Conservation (phyloP, 2,888 invertebrate genomes). For the Agrotis exclamationis region DNA sequence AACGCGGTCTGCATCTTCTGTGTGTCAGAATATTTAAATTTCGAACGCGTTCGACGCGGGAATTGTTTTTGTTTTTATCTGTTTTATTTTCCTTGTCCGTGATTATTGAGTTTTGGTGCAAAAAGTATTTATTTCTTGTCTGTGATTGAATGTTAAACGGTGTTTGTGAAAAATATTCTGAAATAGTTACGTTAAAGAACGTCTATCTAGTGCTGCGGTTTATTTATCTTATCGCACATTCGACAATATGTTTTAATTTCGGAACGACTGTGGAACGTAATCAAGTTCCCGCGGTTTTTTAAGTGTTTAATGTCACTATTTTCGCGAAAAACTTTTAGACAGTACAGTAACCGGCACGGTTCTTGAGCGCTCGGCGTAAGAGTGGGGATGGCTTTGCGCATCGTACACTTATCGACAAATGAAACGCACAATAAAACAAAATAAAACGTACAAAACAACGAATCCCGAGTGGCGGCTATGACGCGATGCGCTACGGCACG, state of each 20-base stretch:
- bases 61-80: slow-evolving; percentile 34
- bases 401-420: no score
- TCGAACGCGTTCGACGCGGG: slow-evolving; percentile 60
- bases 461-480: no score
- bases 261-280: neutral
- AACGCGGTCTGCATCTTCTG: slow-evolving; percentile 45
- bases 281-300: slow-evolving; percentile 21
- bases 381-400: no score
- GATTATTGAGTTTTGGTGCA: neutral
- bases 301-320: neutral
- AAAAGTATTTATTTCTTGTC: neutral
- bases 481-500: no score
- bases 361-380: no score
- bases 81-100: neutral
- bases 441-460: no score
- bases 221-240: slow-evolving; percentile 45
- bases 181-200: neutral
- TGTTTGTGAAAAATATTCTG: neutral
- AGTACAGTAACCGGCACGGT: no score
- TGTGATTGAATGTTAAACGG: neutral
- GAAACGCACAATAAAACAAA: no score
- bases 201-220: slow-evolving; percentile 39
- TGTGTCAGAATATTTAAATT: slow-evolving; percentile 51
- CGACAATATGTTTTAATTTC: neutral
- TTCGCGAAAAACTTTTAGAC: no score